These are phyloP conservation scores for Gymnoscopelus braueri DNA, from an alignment of 2,797 vertebrate species.

Conservation along the genomic window DNA sequence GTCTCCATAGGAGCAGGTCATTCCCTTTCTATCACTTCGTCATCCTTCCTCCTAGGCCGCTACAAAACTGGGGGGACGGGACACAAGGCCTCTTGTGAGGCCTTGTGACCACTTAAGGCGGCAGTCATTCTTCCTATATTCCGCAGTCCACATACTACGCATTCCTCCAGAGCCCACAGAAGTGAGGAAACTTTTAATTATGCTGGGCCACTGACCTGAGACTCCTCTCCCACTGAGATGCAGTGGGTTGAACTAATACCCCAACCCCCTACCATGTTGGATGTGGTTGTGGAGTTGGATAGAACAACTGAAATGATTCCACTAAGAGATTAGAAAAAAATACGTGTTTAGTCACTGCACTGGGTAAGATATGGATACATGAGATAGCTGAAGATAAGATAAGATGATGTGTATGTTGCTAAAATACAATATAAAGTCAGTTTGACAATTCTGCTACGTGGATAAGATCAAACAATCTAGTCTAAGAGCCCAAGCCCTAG, in stretches of 20 bases:
- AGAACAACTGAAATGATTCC: slow-evolving; percentile 9
- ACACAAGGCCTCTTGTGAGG: slow-evolving; percentile 33
- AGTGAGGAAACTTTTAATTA: slow-evolving; percentile 65
- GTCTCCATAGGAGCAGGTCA: slow-evolving; percentile 9
- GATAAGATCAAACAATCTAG: slow-evolving; percentile 19
- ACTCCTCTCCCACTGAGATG: slow-evolving; percentile 29
- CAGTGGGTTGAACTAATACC: slow-evolving; percentile 22
- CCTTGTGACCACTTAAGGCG: slow-evolving; percentile 46
- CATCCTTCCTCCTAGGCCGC: slow-evolving; percentile 31
- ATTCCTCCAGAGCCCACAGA: slow-evolving; percentile 61
- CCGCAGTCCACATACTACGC: slow-evolving; percentile 53
- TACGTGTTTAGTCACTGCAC: background rate
- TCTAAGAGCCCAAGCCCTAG: slow-evolving; percentile 42
- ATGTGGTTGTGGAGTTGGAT: slow-evolving; percentile 4
- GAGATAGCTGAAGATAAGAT: background rate
- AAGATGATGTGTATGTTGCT: background rate
- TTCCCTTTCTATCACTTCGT: slow-evolving; percentile 14
- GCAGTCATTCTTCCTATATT: slow-evolving; percentile 33
- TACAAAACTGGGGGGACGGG: slow-evolving; percentile 22
- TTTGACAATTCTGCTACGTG: background rate
- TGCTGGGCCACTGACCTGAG: slow-evolving; percentile 29
- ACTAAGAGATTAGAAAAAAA: background rate
- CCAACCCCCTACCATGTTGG: background rate
- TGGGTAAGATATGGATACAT: slow-evolving; percentile 3
- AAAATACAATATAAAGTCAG: background rate